Evolutionary conservation across 2,888 invertebrate species (phyloP), one percentile per base, ranked within the genome.

Genomic region (Sabatieria punctata): DNA sequence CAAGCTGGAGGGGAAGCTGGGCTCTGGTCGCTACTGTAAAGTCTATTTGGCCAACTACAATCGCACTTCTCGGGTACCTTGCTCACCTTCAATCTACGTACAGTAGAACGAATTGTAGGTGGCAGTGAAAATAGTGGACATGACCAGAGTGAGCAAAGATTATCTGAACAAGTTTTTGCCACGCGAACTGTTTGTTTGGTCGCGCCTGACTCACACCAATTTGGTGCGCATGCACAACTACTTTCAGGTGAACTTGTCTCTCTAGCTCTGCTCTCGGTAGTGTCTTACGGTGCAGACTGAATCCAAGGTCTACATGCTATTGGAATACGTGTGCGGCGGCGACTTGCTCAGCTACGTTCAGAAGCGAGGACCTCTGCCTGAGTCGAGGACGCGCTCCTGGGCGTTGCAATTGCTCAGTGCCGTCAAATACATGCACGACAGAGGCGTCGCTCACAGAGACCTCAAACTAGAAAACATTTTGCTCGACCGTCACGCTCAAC

Each of bases 401-500:
- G 60, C 65, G 46, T 54, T 57, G 23, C 68, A 68, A 52, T 11
- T 44, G 15, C 22, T 15, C 45, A 58, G 60, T 38, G 71, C 68
- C 15, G 63, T 70, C 4, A 53, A 57, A 2, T 70, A 68, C 51
- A 57, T 71, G 44, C 71, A 71, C 50, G 58, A 60, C 43, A 55
- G 53, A 41, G 60, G 63, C 47, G 65, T 71, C 15, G 63, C 67
- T 1, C 71, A 71, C 52, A 55, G 71, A n/a, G 71, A 71, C 52
- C 56, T 71, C 41, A 71, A 71, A 54, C 60, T 71, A 35, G 71
- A 71, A 54, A 68, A 71, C 51, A 58, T 71, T n/a, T 56, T 71
- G n/a, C 57, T 70, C 40, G 22, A 27, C 2, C 51, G 53, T 3
- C 64, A 65, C 51, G 53, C 49, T 8, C 51, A 49, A 43, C 58